These are phyloP conservation scores for Periplaneta americana DNA, from an alignment of 1,140 invertebrate species.

Conservation along the genomic window DNA sequence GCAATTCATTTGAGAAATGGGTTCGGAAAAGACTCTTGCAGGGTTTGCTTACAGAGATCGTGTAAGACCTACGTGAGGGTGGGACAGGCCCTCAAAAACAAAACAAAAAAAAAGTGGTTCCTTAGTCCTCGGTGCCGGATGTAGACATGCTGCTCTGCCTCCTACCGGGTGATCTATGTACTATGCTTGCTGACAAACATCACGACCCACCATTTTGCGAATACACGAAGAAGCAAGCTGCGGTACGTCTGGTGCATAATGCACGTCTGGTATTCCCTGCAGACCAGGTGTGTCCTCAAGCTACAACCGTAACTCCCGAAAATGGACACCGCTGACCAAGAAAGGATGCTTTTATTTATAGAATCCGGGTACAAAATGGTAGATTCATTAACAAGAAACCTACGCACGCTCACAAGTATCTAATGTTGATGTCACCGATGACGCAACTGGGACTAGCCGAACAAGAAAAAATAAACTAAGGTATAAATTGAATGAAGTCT, in stretches of 20 bases:
- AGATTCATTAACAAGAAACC: not conserved
- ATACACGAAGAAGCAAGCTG: not conserved
- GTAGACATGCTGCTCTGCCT: not conserved
- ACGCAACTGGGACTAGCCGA: no score
- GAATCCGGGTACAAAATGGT: not conserved
- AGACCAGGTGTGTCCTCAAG: not conserved
- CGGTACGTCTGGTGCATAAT: not conserved
- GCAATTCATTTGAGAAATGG: not conserved
- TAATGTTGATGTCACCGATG: not conserved
- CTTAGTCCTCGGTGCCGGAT: not conserved
- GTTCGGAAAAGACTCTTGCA: not conserved
- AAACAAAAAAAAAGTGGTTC: not conserved
- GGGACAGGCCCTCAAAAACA: no score
- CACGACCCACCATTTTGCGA: not conserved
- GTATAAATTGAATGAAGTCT: no score
- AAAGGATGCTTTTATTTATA: not conserved
- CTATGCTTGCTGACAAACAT: not conserved
- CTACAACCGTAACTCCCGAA: not conserved
- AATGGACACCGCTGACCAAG: not conserved
- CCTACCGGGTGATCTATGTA: not conserved
- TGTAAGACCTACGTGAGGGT: not conserved
- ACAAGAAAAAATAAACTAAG: no score
- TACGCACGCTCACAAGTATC: not conserved
- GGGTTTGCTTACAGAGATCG: not conserved
- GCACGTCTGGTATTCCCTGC: not conserved